phyloP scores from a whole-genome alignment of 2,888 invertebrate genomes.

The Drosophila macrospina region DNA sequence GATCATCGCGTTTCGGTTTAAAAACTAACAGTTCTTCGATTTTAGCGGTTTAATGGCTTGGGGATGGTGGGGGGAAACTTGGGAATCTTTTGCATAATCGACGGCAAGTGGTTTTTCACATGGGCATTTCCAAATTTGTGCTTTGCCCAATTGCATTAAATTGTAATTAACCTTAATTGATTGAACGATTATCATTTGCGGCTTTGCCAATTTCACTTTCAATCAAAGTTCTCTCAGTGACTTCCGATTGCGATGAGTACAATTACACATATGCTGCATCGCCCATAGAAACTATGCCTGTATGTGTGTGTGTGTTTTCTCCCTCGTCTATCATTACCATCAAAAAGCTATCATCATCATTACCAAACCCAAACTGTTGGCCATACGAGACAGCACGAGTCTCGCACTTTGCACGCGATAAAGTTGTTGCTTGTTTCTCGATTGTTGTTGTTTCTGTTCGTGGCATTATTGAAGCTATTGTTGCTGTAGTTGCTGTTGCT shows the following conservation, averaged over 20 bases:
- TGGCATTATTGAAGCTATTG: slow-evolving; percentile 25
- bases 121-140: slow-evolving; percentile 39
- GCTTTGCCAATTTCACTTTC: slow-evolving; percentile 72
- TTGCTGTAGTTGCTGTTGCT: slow-evolving; percentile 26
- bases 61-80: neutral
- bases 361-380: slow-evolving; percentile 53
- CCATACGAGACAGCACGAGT: slow-evolving; percentile 68
- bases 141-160: slow-evolving; percentile 66
- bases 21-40: slow-evolving; percentile 68
- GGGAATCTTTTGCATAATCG: slow-evolving; percentile 65
- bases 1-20: slow-evolving; percentile 59
- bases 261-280: slow-evolving; percentile 42
- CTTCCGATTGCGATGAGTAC: slow-evolving; percentile 68
- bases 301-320: slow-evolving; percentile 22
- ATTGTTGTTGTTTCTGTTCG: slow-evolving; percentile 23
- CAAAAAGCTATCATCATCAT: slow-evolving; percentile 81
- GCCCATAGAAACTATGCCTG: slow-evolving; percentile 8
- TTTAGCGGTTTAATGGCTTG: slow-evolving; percentile 11
- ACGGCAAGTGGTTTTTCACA: slow-evolving; percentile 37
- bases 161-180: slow-evolving; percentile 78
- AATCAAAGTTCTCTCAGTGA: slow-evolving; percentile 58
- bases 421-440: slow-evolving; percentile 40
- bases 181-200: slow-evolving; percentile 72
- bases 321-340: slow-evolving; percentile 72
- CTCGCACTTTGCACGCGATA: slow-evolving; percentile 72